These are phyloP conservation scores for Ceyx melanurus DNA, from an alignment of 2,113 vertebrate genomes.

Conservation along the genomic window DNA sequence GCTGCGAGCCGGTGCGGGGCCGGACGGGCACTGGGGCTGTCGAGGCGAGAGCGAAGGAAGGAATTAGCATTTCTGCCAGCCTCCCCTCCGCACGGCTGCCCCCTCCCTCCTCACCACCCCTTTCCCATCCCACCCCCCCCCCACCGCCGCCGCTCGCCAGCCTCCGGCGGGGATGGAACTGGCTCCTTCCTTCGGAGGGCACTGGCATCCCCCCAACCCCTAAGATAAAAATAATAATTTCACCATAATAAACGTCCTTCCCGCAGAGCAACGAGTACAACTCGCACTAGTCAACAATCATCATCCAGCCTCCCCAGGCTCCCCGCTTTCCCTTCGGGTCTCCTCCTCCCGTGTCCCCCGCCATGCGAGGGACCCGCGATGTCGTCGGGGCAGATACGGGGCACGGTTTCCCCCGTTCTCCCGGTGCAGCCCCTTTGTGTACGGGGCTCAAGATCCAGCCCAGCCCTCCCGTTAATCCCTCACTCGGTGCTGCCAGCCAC, in stretches of 20 bases:
- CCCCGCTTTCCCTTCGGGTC: not conserved
- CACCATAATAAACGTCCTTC: not conserved
- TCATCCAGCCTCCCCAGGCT: not conserved
- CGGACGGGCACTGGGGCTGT: constrained; percentile 21
- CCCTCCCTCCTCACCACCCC: constrained; percentile 19
- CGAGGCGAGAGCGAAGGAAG: not conserved
- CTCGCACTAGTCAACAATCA: not conserved
- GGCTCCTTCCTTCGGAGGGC: not conserved
- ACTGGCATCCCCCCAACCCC: too few species aligned
- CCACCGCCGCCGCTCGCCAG: not conserved
- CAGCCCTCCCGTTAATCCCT: not conserved
- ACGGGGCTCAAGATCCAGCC: constrained; percentile 65
- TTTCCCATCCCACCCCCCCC: constrained; percentile 9
- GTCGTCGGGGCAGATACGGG: not conserved
- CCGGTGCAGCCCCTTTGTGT: not conserved
- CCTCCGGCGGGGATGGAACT: not conserved
- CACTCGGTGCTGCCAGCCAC: constrained; percentile 42
- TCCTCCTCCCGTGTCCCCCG: not conserved
- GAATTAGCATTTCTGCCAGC: constrained; percentile 54
- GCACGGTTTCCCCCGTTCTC: not conserved
- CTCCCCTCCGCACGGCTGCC: not conserved
- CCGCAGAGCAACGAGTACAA: not conserved
- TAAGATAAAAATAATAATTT: not conserved
- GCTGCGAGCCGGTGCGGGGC: constrained; percentile 26
- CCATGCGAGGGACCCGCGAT: not conserved